These are phyloP conservation scores for Priocnemis perturbator DNA, from an alignment of 2,888 invertebrate genomes.

Conservation along the genomic window DNA sequence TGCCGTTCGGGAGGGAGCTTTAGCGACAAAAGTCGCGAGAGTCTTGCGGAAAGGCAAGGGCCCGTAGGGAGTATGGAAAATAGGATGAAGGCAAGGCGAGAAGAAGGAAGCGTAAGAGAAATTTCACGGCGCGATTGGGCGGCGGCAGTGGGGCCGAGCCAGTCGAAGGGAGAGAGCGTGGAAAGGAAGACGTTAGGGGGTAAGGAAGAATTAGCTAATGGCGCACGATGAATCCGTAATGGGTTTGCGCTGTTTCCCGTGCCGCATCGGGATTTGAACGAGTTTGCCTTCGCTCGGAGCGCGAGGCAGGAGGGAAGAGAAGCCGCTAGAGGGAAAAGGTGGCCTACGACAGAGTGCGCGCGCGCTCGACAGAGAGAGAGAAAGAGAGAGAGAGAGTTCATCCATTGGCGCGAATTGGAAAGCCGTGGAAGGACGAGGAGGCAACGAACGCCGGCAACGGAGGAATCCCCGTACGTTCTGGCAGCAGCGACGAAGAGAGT, in stretches of 20 bases:
- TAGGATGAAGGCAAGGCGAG: conserved; percentile 29
- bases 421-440: conserved; percentile 25
- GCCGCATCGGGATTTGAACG: conserved; percentile 69
- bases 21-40: conserved; percentile 10
- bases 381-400: conserved; percentile 8
- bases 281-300: conserved; percentile 30
- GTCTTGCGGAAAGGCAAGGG: conserved; percentile 11
- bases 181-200: conserved; percentile 68
- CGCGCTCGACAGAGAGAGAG: conserved; percentile 11
- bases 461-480: conserved; percentile 13
- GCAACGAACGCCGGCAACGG: conserved; percentile 14
- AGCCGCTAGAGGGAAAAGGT: not conserved
- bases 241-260: conserved; percentile 72
- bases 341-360: conserved; percentile 4
- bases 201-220: conserved; percentile 74
- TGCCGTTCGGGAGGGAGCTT: too few species aligned
- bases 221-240: conserved; percentile 75
- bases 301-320: conserved; percentile 6
- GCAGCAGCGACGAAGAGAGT: conserved; percentile 31
- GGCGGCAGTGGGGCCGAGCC: conserved; percentile 21
- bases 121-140: conserved; percentile 20
- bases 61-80: conserved; percentile 41
- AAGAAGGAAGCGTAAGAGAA: conserved; percentile 14
- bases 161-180: conserved; percentile 42
- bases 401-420: conserved; percentile 39